Base-by-base conservation (phyloP, 2,888 invertebrate genomes). In the Orthonevra nobilis region DNA sequence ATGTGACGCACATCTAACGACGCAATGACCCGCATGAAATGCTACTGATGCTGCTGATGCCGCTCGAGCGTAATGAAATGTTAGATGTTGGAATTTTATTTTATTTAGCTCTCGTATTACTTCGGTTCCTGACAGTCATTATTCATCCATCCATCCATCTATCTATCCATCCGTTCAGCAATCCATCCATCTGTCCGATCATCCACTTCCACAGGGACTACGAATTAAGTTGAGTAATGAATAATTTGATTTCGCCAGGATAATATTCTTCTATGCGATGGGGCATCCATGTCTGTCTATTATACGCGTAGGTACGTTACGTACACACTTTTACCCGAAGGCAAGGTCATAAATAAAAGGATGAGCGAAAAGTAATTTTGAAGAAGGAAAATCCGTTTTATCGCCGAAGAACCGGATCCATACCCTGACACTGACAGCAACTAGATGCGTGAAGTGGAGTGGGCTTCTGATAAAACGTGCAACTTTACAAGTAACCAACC, bases 151-250 rank as follows among this genome's bases (percentile, higher is more conserved):
- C 42, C 69, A 69, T 69, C 40, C 48, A 48, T 69, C 56, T 52
- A 23, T 63, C 63, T 38, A 63, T 69, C 70, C 63, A 69, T 69
- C 56, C 63, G 63, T 56, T 56, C n/a, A n/a, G n/a, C n/a, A n/a
- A n/a, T 69, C 42, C 69, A 69, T 69, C 40, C 48, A 48, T 69
- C 56, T 52, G 30, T 63, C 63, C 44, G 70, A 75, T 75, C 63
- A 69, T 69, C 56, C 63, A 69, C 63, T 56, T 63, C 69, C 48
- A 63, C 50, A 17, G 63, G 69, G 56, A 63, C 48, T 54, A 56
- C 63, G 75, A 75, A 70, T 75, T 69, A 75, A 69, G 56, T 72
- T 77, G 72, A 72, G 77, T 72, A 77, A 77, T 77, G 70, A 77
- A 77, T 72, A 77, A 77, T 77, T 77, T 77, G 64, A 77, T 77